A percentile compares a stretch with the other conserved stretches of the same genome.
Evolutionary conservation across 35 echinoderm and acorn worm genomes (phyloP).

Genomic region (Strongylocentrotus purpuratus): DNA sequence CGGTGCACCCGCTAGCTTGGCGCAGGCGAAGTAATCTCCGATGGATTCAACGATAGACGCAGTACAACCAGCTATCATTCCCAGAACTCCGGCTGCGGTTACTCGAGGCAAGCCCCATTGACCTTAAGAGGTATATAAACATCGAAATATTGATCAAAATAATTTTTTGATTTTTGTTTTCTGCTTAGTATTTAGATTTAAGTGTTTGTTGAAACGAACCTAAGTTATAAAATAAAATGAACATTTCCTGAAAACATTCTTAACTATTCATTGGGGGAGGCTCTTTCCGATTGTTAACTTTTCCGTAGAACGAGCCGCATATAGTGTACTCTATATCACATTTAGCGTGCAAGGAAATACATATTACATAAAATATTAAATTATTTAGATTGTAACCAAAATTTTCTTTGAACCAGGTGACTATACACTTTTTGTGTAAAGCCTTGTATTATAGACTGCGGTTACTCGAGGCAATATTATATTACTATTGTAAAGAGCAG

Average conservation of each 20-base stretch:
- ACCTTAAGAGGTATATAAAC: conserved; percentile 40
- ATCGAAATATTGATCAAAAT: not conserved
- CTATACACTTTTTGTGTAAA: too few species aligned
- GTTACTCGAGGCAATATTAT: too few species aligned
- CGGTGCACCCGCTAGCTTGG: conserved; percentile 65
- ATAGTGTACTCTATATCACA: too few species aligned
- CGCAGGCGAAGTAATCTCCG: conserved; percentile 86
- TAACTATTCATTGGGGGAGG: not conserved
- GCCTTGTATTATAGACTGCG: too few species aligned
- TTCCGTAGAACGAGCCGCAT: not conserved
- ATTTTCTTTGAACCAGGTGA: too few species aligned
- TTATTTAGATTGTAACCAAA: too few species aligned
- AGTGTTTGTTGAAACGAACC: too few species aligned
- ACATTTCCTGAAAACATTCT: not conserved
- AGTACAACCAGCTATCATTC: conserved; percentile 72
- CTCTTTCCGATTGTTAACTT: not conserved
- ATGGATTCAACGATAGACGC: conserved; percentile 83
- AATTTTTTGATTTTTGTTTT: not conserved
- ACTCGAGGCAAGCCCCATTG: conserved; percentile 76
- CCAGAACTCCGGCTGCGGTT: conserved; percentile 59
- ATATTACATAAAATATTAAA: too few species aligned
- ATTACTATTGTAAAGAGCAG: too few species aligned
- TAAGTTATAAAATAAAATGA: not conserved
- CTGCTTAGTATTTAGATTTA: not conserved
- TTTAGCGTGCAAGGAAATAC: too few species aligned